Conservation (phyloP, 2,113 vertebrate genomes). For the Falco punctatus region DNA sequence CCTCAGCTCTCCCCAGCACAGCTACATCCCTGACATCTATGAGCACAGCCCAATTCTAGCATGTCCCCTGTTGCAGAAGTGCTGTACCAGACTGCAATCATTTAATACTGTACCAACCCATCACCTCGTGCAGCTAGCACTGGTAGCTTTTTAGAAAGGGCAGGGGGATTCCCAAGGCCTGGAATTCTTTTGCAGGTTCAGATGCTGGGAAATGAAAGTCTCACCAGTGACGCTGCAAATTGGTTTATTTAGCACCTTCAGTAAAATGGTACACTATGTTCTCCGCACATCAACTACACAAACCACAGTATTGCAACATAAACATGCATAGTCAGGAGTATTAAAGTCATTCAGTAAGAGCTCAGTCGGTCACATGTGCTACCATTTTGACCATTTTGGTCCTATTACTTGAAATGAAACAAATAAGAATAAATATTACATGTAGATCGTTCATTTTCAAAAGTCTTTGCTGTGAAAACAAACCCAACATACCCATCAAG, state of each 20-base stretch:
- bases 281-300: background rate
- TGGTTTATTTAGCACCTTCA: background rate
- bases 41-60: background rate
- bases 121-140: background rate
- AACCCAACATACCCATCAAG: background rate
- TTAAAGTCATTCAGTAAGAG: background rate
- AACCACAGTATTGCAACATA: background rate
- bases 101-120: background rate
- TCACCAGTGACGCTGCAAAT: background rate
- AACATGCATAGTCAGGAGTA: background rate
- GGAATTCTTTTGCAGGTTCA: background rate
- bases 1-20: background rate
- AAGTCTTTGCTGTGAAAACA: background rate
- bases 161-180: background rate
- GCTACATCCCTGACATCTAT: background rate
- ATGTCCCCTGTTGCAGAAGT: background rate
- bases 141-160: background rate
- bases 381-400: background rate
- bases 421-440: background rate
- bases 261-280: background rate
- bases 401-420: background rate
- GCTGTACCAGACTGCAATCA: background rate
- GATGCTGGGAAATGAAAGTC: background rate
- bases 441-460: background rate
- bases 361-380: rapidly evolving